Percentiles rank a stretch among this genome's conserved stretches.
These are phyloP conservation scores for Brachylomia viminalis DNA, from an alignment of 2,888 invertebrate species.

Conservation along the genomic window DNA sequence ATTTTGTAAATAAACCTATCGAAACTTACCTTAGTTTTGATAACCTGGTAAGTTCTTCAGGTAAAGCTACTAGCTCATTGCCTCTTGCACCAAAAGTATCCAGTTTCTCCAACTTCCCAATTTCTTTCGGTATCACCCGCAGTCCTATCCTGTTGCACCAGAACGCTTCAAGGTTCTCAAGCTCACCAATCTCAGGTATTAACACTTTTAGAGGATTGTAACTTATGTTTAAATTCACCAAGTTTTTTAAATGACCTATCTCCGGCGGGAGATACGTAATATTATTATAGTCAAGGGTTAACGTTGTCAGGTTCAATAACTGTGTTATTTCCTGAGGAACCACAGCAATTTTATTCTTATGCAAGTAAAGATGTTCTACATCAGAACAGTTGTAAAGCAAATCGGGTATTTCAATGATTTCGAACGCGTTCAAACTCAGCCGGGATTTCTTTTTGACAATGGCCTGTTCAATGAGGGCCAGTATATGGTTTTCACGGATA, in stretches of 20 bases:
- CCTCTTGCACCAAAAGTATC: conserved; percentile 93
- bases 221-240: conserved; percentile 92
- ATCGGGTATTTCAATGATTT: conserved; percentile 91
- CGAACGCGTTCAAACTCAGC: conserved; percentile 92
- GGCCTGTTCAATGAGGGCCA: conserved; percentile 92
- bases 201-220: conserved; percentile 91
- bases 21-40: conserved; percentile 88
- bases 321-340: conserved; percentile 87
- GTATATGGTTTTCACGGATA: conserved; percentile 92
- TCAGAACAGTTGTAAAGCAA: conserved; percentile 90
- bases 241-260: conserved; percentile 90
- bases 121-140: conserved; percentile 90
- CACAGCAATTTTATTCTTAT: conserved; percentile 91
- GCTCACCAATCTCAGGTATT: conserved; percentile 91
- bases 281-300: conserved; percentile 92
- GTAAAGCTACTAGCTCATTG: conserved; percentile 90
- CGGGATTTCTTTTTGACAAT: conserved; percentile 90
- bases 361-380: conserved; percentile 91
- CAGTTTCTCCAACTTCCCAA: conserved; percentile 90
- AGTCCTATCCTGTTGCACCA: conserved; percentile 92
- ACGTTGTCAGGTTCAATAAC: conserved; percentile 90
- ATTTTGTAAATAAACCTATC: neutral
- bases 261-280: conserved; percentile 91
- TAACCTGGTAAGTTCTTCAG: conserved; percentile 90
- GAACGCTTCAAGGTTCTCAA: conserved; percentile 91